phyloP scores from a whole-genome alignment of 2,113 vertebrate genomes.

The Baryphthengus martii region DNA sequence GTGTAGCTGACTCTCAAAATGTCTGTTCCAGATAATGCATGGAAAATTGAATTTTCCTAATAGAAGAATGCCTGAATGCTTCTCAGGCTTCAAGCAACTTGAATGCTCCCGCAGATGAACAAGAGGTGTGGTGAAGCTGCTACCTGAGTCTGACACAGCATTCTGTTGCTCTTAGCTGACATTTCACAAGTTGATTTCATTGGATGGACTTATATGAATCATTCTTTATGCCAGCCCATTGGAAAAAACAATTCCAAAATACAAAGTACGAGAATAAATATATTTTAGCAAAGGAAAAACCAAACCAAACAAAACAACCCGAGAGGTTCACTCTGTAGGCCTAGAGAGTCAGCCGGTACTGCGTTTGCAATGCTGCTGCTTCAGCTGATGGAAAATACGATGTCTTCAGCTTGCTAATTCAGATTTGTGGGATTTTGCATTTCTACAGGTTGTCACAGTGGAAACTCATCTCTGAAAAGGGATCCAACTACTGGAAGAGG shows the following conservation, averaged over 20 bases:
- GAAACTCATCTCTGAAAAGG: background rate
- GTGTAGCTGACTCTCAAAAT: background rate
- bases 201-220: background rate
- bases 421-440: background rate
- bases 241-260: background rate
- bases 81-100: background rate
- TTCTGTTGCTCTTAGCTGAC: background rate
- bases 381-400: background rate
- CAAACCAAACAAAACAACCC: background rate
- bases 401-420: background rate
- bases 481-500: background rate
- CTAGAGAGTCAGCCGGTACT: background rate
- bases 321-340: background rate
- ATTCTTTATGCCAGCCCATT: background rate
- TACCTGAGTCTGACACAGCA: background rate
- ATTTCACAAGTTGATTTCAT: background rate
- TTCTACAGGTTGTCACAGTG: background rate
- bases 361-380: background rate
- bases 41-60: background rate
- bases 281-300: background rate
- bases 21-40: background rate
- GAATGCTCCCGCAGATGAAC: background rate
- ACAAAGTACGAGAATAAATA: background rate
- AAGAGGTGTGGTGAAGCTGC: background rate
- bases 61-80: background rate